Evolutionary conservation across 2,888 invertebrate species (phyloP).

Genomic region (Mimas tiliae): DNA sequence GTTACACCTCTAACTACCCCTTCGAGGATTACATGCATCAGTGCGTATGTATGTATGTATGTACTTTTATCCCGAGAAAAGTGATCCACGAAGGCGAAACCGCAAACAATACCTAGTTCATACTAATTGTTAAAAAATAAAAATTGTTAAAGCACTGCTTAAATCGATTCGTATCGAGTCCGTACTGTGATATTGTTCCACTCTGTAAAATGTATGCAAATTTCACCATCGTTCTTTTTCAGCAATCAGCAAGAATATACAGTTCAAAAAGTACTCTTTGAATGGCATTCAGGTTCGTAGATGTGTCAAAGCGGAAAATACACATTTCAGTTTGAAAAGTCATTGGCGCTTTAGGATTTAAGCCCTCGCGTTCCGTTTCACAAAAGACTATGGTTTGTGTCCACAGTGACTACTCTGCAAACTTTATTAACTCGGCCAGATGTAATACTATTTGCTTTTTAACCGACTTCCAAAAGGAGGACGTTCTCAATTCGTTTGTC

Average conservation of each 20-base stretch:
- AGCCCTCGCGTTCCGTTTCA: slow-evolving; percentile 3
- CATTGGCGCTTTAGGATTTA: slow-evolving; percentile 18
- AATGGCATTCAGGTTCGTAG: slow-evolving; percentile 7
- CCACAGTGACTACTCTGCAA: slow-evolving; percentile 19
- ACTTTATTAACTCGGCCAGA: slow-evolving; percentile 20
- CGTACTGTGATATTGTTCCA: background rate
- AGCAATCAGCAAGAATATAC: background rate
- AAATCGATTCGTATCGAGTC: no score
- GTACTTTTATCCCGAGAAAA: no score
- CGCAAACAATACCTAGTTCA: no score
- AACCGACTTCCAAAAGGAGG: no score
- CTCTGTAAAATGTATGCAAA: background rate
- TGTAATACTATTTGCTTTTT: background rate
- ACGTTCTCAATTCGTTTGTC: no score
- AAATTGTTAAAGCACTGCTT: no score
- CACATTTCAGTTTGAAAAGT: slow-evolving; percentile 18
- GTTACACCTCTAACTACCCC: no score
- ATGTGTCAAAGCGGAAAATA: slow-evolving; percentile 22
- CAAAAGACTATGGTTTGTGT: slow-evolving; percentile 22
- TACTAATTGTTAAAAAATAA: no score
- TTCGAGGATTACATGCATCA: no score
- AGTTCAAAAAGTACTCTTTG: slow-evolving; percentile 9
- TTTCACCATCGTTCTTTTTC: background rate
- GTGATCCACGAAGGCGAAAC: no score
- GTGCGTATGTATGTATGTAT: no score